phyloP scores from a whole-genome alignment of 1,140 invertebrate species.

The Orussus abietinus region DNA sequence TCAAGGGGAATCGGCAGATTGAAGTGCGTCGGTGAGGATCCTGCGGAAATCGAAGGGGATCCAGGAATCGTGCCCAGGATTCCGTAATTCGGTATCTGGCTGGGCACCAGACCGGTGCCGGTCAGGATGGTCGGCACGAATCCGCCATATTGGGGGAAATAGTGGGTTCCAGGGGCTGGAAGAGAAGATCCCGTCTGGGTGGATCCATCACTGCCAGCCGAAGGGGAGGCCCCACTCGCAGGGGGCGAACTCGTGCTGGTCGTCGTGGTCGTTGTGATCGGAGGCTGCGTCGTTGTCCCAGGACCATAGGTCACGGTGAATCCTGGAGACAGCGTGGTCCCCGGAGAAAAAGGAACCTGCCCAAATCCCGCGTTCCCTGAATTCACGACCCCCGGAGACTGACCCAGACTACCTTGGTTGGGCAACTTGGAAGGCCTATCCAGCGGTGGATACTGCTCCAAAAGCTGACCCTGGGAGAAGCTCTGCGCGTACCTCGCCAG shows the following conservation, averaged over 20 bases:
- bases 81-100: constrained; percentile 28
- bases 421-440: not conserved
- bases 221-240: constrained; percentile 5
- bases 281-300: constrained; percentile 15
- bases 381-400: constrained; percentile 2
- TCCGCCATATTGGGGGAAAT: constrained; percentile 29
- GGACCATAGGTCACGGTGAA: constrained; percentile 28
- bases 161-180: constrained; percentile 6
- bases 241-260: constrained; percentile 11
- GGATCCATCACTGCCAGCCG: constrained; percentile 15
- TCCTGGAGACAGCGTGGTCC: constrained; percentile 18
- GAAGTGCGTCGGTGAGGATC: constrained; percentile 35
- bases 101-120: constrained; percentile 21
- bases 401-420: not conserved
- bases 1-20: constrained; percentile 35
- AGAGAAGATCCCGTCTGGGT: constrained; percentile 12
- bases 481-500: constrained; percentile 30
- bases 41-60: constrained; percentile 20
- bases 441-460: constrained; percentile 12
- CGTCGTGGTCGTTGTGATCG: constrained; percentile 13
- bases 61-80: constrained; percentile 19
- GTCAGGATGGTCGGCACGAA: constrained; percentile 30
- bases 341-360: constrained; percentile 12
- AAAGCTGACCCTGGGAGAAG: constrained; percentile 17
- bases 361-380: not conserved